Percentiles rank a stretch among this genome's conserved stretches.
Conservation (phyloP, 2,888 invertebrate species). For the Eupithecia dodoneata region DNA sequence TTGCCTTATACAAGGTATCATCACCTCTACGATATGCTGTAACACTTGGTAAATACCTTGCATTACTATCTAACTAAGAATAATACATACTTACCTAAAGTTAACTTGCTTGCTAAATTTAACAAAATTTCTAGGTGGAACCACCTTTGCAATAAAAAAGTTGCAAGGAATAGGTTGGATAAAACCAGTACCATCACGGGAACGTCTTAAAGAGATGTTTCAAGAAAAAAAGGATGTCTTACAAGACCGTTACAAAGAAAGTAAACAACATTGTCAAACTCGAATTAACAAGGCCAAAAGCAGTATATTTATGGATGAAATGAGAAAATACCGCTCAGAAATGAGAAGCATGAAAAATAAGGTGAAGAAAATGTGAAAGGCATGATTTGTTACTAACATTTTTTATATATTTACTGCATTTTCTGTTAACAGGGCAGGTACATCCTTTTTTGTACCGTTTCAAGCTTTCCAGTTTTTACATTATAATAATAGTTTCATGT, state of each 20-base stretch:
- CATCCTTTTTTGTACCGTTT: neutral
- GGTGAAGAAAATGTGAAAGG: slow-evolving; percentile 68
- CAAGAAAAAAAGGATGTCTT: slow-evolving; percentile 85
- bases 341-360: slow-evolving; percentile 78
- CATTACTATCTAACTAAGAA: neutral
- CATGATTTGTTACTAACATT: neutral
- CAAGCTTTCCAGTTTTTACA: neutral
- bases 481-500: neutral
- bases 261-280: slow-evolving; percentile 73
- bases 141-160: slow-evolving; percentile 92
- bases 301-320: slow-evolving; percentile 79
- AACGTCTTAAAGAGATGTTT: slow-evolving; percentile 86
- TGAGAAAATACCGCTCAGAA: slow-evolving; percentile 79
- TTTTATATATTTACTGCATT: neutral
- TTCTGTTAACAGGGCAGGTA: neutral
- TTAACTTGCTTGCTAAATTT: slow-evolving; percentile 2
- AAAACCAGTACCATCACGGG: slow-evolving; percentile 89
- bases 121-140: slow-evolving; percentile 86
- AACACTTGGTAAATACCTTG: slow-evolving; percentile 87
- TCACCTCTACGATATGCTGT: slow-evolving; percentile 97
- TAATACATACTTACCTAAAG: neutral
- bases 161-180: slow-evolving; percentile 92
- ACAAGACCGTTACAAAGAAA: slow-evolving; percentile 85
- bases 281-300: slow-evolving; percentile 74
- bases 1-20: slow-evolving; percentile 96